Evolutionary conservation across 2,888 invertebrate genomes (phyloP), one percentile per base, ranked within the genome.

Genomic region (Caenorhabditis virilis): DNA sequence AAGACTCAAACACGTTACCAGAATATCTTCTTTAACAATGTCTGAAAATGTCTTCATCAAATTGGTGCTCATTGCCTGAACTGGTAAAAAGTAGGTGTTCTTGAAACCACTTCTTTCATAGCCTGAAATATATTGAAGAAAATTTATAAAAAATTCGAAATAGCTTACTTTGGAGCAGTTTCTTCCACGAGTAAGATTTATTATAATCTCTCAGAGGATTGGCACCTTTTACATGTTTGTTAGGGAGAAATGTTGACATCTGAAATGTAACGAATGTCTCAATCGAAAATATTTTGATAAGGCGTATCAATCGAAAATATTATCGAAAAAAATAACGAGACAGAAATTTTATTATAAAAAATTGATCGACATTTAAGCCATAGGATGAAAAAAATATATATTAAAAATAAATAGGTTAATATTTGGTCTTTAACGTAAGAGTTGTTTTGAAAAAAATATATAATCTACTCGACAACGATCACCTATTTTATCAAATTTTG

Each of bases 1-100:
- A 0, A n/a, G 25, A n/a, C 1, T 39, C 25, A 2, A 27, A 55
- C 60, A 54, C 6, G n/a, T n/a, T n/a, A 61, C 60, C 7, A 45
- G n/a, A 13, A 57, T 35, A 1, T 38, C 53, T 16, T 57, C 57
- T 23, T 33, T 47, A 3, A 49, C 11, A 7, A 26, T 6, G n/a
- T 46, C 39, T 6, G 48, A 39, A 18, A 42, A 53, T 30, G 23
- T 33, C 27, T 46, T 11, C 16, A 46, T 30, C 20, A 46, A 30
- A 46, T 46, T 46, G 2, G 25, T 16, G 22, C 30, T 30, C 9
- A 46, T 15, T 2, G 33, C 46, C 16, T 2, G 4, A 20, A 33
- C 46, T 27, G 46, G 46, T 7, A 46, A n/a, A 46, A 18, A 46
- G 2, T 15, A 15, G 4, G 5, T 4, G 4, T 39, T 42, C 23